Evolutionary conservation across 1,140 invertebrate genomes (phyloP), one percentile per base, ranked within the genome.

Genomic region (Drosophila athabasca): DNA sequence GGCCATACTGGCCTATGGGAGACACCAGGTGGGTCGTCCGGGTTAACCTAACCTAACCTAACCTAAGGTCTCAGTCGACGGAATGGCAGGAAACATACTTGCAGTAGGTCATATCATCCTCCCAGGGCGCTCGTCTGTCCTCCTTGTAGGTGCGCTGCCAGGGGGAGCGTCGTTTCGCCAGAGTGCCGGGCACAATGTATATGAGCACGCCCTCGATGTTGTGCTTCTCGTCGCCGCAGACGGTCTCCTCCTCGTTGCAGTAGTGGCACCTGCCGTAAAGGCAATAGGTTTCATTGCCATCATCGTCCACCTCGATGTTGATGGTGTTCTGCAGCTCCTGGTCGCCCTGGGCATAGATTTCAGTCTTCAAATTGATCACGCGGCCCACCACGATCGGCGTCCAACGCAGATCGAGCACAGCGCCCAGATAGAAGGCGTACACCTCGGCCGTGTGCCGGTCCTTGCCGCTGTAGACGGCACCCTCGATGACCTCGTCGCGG

Each of bases 361-460:
- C 97, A 4, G 19, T 69, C 48, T 93, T 93, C 3, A 98, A 88
- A 91, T 97, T 94, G 9, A 99, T 92, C 88, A 93, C 95, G 78
- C 97, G 93, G 49, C 96, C 96, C 26, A 95, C 95, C 31, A 95
- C 95, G 45, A 98, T 93, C 1, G 97, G 96, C 29, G 95, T 95
- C 92, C 95, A 94, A 76, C 95, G 94, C 55, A 97, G 93, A 57
- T 95, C 95, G 15, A 99, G 91, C 19, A 98, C 92, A 55, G 95
- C 94, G 50, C 95, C 96, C 64, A 98, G 93, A 92, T 98, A 97
- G 92, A 98, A 98, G n/a, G 96, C 96, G 77, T 96, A 95, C n/a
- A 98, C 95, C 94, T 99, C 98, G n/a, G 96, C 97, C 92, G 96
- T 96, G 88, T 98, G 97, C 9, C 97, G 93, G 92, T 99, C 98